Base-by-base conservation (phyloP, 2,797 vertebrate genomes). In the Siniperca undulata region DNA sequence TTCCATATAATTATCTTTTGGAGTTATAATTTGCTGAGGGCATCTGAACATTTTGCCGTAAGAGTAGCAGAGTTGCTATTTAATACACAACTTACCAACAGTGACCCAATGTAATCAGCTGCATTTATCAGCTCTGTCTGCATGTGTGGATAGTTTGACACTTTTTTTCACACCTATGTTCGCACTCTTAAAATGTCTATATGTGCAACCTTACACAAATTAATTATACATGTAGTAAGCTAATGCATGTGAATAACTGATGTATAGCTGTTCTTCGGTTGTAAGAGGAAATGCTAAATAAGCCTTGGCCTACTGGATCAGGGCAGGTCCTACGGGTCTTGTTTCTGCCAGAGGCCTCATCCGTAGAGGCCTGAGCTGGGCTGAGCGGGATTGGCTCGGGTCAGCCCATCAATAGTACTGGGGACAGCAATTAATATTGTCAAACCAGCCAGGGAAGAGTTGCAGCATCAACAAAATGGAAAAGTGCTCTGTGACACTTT, bases 351-450 rank as follows among this genome's bases (percentile, higher is more conserved):
- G 42, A 68, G 77, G 70, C 78, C 80, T 50, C 73, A 76, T 75
- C 77, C 81, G n/a, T 70, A 0, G 38, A 79, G 83, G 75, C 36
- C 81, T 59, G 68, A 59, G 74, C 71, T 36, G 36, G 69, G 66
- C 81, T 85, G 77, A 79, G 83, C 50, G 5, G 60, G 52, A 84
- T 60, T 86, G 81, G 86, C 82, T 83, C 42, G 9, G 82, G 83
- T 89, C 88, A 86, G 76, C 74, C 86, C 83, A 87, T 94, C 94
- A 92, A 94, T 93, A 93, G 77, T 79, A 89, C 62, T 73, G 62
- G 86, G 86, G 90, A 92, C 91, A 92, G 92, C 91, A 91, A 95
- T 94, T 94, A 94, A 95, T 94, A 93, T 92, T 90, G 93, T 91
- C 88, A 86, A 89, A 92, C 73, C 81, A 84, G 80, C 80, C 61